A percentile compares a stretch with the other conserved stretches of the same genome.
phyloP scores from a whole-genome alignment of 37 sponge, comb jelly and placozoan species.

The Halisarca cf. caerulea region DNA sequence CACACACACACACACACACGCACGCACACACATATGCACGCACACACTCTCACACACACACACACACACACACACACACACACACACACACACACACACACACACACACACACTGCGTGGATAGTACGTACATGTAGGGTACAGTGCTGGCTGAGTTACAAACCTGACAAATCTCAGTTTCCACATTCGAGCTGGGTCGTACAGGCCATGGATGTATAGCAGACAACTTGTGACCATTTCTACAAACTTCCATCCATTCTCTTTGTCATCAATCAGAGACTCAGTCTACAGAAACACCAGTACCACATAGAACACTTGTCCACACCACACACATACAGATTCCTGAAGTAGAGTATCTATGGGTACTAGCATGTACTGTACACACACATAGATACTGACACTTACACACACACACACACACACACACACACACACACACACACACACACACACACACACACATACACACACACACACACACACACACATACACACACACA shows the following conservation, averaged over 20 bases:
- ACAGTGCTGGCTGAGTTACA: too few relatives aligned
- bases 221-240: slow-evolving; percentile 1
- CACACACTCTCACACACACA: too few relatives aligned
- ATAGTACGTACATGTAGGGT: too few relatives aligned
- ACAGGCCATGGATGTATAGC: slow-evolving; percentile 13
- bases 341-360: background rate
- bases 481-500: background rate
- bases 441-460: background rate
- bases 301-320: background rate
- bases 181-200: slow-evolving; percentile 17
- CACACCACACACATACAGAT: background rate
- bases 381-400: background rate
- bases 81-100: too few relatives aligned
- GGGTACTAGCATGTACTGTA: background rate
- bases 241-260: background rate
- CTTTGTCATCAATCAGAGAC: background rate
- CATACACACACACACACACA: background rate
- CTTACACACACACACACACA: background rate
- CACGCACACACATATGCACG: too few relatives aligned
- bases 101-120: too few relatives aligned
- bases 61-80: too few relatives aligned
- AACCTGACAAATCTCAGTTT: slow-evolving; percentile 25
- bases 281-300: background rate
- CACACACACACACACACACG: too few relatives aligned
- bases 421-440: slow-evolving; percentile 1